Conservation (phyloP, 2,113 vertebrate species). For the Melanerpes formicivorus region DNA sequence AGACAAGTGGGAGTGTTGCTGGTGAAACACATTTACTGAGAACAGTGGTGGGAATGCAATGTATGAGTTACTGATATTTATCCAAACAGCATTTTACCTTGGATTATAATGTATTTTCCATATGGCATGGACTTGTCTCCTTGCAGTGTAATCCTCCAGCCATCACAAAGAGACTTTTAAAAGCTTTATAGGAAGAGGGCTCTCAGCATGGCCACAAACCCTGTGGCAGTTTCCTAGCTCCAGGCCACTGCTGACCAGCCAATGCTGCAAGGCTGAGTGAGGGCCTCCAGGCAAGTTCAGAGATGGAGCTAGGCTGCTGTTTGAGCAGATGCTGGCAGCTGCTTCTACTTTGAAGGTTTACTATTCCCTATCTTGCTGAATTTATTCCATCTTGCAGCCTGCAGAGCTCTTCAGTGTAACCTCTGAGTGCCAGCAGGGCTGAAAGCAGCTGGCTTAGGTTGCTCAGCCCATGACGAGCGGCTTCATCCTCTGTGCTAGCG, state of each 20-base stretch:
- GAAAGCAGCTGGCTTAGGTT: neutral
- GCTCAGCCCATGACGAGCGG: accelerated
- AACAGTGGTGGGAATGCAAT: constrained; percentile 63
- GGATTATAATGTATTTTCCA: constrained; percentile 67
- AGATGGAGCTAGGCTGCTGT: neutral
- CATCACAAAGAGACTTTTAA: neutral
- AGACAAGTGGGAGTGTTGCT: neutral
- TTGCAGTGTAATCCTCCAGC: constrained; percentile 44
- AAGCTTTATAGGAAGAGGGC: constrained; percentile 42
- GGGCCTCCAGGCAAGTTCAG: neutral
- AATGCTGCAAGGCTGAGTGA: neutral
- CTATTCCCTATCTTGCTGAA: neutral
- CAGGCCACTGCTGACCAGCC: neutral
- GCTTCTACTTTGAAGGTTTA: neutral
- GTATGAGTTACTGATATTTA: constrained; percentile 65
- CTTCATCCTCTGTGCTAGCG: neutral
- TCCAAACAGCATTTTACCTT: constrained; percentile 67
- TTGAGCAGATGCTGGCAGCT: constrained; percentile 46
- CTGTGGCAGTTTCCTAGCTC: neutral
- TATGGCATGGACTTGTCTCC: constrained; percentile 54
- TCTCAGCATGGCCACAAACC: neutral
- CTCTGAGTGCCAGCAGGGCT: neutral
- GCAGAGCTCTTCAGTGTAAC: neutral
- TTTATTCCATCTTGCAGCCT: neutral
- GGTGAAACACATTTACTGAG: constrained; percentile 50